Evolutionary conservation across 2,113 vertebrate species (phyloP).

Genomic region (Corythoichthys intestinalis): DNA sequence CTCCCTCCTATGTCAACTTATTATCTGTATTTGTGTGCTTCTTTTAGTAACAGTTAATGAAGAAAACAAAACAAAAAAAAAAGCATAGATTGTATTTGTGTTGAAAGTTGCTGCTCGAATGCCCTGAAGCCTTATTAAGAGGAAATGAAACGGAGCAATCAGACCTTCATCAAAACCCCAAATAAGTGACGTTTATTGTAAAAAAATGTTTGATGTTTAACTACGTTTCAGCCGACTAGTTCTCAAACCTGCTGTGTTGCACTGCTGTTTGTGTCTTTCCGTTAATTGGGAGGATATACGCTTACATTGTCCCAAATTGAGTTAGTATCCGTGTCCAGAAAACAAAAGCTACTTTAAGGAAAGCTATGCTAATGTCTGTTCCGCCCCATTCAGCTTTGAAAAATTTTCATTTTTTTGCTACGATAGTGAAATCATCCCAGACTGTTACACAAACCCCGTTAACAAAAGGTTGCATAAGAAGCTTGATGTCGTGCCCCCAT

Average conservation of each 20-base stretch:
- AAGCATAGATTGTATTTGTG: constrained; percentile 72
- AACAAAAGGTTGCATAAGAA: constrained; percentile 35
- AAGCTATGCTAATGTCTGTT: constrained; percentile 38
- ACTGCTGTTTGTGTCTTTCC: constrained; percentile 55
- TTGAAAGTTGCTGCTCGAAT: constrained; percentile 75
- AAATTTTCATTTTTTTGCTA: neutral
- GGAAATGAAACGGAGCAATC: constrained; percentile 53
- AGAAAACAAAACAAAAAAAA: constrained; percentile 36
- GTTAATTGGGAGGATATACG: constrained; percentile 32
- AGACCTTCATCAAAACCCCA: constrained; percentile 40
- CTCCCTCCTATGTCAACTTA: constrained; percentile 11
- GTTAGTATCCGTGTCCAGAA: constrained; percentile 69
- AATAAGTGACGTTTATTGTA: constrained; percentile 31
- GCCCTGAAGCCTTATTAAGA: constrained; percentile 77
- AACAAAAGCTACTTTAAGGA: constrained; percentile 69
- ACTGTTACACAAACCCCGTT: constrained; percentile 69
- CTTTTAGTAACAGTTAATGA: constrained; percentile 48
- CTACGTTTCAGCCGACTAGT: constrained; percentile 57
- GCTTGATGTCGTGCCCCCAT: constrained; percentile 8
- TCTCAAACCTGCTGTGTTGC: constrained; percentile 51
- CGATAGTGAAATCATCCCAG: constrained; percentile 43
- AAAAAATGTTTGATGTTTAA: constrained; percentile 11
- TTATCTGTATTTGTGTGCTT: constrained; percentile 32
- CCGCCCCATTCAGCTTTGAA: constrained; percentile 36
- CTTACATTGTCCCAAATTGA: constrained; percentile 22